Evolutionary conservation across 2,888 invertebrate genomes (phyloP), one percentile per base, ranked within the genome.

Genomic region (Dolichomitus sp.): DNA sequence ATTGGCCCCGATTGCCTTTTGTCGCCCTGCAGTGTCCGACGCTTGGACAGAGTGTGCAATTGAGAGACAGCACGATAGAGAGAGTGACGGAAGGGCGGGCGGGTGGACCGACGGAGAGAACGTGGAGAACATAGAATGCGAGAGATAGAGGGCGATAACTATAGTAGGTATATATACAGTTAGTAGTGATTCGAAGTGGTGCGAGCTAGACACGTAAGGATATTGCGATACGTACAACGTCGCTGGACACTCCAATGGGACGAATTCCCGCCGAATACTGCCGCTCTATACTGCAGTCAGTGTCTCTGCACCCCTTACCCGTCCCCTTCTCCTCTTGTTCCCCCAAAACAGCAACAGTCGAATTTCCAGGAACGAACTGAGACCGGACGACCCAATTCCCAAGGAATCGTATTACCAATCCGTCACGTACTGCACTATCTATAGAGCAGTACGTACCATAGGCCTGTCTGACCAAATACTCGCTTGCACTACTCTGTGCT

Each of bases 1-100:
- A 91, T 91, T 92, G 91, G 90, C 92, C 90, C 86, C 90, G 90
- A 90, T 91, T 90, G 91, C 90, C 91, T 89, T 91, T 91, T 91
- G 90, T 90, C 90, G 87, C 87, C 88, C 86, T 85, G 57, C 81
- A 87, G 84, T 86, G 84, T 80, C 75, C 83, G 73, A 48, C 73
- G 59, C 75, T 82, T 73, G 70, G 68, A 9, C 57, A 50, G 85
- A 65, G 77, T 81, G 72, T 42, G 54, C 73, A 59, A 73, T 63
- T 48, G 61, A 45, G 69, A 30, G 72, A 45, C 40, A 52, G 37
- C 17, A 23, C 19, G 48, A 83, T 79, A 80, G 81, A 5, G 68
- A 33, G 37, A 40, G 37, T 33, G 33, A 11, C 42, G 59, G 33
- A 12, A 23, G 23, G 33, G 5, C 30, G 69, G 33, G 4, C 17